Base-by-base conservation (phyloP, 2,113 vertebrate genomes). In the Sylvicapra grimmia region DNA sequence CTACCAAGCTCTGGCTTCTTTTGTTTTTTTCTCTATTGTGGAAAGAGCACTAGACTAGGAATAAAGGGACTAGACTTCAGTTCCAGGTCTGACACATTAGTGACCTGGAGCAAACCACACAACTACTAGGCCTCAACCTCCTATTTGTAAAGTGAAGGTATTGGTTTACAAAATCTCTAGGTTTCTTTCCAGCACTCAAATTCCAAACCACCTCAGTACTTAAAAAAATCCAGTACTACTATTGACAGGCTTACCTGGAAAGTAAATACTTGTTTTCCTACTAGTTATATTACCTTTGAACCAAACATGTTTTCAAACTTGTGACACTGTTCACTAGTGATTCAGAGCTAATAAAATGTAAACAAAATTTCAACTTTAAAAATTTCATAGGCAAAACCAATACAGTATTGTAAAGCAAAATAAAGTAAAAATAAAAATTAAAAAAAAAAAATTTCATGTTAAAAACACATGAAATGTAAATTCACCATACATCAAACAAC, bases 401-500 rank as follows among this genome's bases (percentile, higher is more conserved):
- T 15, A 53, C 14, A 53, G 14, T 15, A 53, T 53, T 53, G 51
- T 15, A 53, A 53, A 53, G 51, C 51, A 53, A 53, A 53, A 53
- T 53, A 53, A 53, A 53, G 13, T 53, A 53, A 44, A 44, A 44
- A 44, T 44, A 44, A 44, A 44, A 44, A 44, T 44, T 44, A 4
- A 44, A 51, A 51, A 53, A 51, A 51, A 77, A 44, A 40, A 13
- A 25, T 40, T 77, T 77, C 72, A 44, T 77, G 72, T 77, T 44
- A 77, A 44, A 94, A 97, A 90, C n/a, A 86, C 25, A 92, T 61
- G 47, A 93, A n/a, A 16, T 85, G 12, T 51, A 93, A 92, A 90
- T 97, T 96, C 75, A 90, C 51, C 29, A 86, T 9, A 59, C 8
- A 54, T 21, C 23, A 94, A 97, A n/a, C 40, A 97, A 88, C 87